Percentiles rank a stretch among this genome's conserved stretches.
phyloP scores from a whole-genome alignment of 2,113 vertebrate genomes.

The Podiceps cristatus region DNA sequence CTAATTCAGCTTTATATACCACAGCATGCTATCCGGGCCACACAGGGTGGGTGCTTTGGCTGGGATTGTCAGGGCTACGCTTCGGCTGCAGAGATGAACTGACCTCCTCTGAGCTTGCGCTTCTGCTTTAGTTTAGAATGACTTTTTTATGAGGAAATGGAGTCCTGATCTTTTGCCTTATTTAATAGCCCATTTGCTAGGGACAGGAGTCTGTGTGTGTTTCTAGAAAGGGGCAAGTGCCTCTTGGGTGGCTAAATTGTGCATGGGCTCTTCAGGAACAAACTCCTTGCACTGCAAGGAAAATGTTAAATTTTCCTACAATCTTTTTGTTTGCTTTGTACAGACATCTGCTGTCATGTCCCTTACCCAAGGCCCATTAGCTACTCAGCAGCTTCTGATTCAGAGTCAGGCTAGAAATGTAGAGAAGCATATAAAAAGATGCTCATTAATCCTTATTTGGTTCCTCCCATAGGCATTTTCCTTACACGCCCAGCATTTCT shows the following conservation, averaged over 20 bases:
- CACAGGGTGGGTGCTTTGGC: neutral
- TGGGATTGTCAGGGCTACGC: neutral
- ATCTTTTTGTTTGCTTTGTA: neutral
- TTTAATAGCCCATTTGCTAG: neutral
- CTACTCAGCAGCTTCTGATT: conserved; percentile 36
- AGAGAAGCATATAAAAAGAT: conserved; percentile 36
- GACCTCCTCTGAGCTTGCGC: neutral
- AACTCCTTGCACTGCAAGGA: neutral
- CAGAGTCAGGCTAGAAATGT: conserved; percentile 6
- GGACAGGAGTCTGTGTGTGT: neutral
- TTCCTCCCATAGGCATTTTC: conserved; percentile 42
- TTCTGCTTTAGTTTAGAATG: conserved; percentile 15
- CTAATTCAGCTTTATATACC: neutral
- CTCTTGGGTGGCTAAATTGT: neutral
- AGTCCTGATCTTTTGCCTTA: neutral
- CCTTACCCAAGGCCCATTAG: conserved; percentile 51
- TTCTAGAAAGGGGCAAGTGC: neutral
- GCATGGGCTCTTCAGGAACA: neutral
- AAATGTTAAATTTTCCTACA: neutral
- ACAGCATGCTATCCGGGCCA: neutral
- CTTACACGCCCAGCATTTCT: conserved; percentile 22
- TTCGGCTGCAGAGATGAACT: neutral
- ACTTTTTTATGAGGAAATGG: neutral
- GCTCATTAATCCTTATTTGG: conserved; percentile 63
- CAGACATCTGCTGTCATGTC: conserved; percentile 23